Evolutionary conservation across 2,888 invertebrate species (phyloP), one percentile per base, ranked within the genome.

Genomic region (Zygaena filipendulae): DNA sequence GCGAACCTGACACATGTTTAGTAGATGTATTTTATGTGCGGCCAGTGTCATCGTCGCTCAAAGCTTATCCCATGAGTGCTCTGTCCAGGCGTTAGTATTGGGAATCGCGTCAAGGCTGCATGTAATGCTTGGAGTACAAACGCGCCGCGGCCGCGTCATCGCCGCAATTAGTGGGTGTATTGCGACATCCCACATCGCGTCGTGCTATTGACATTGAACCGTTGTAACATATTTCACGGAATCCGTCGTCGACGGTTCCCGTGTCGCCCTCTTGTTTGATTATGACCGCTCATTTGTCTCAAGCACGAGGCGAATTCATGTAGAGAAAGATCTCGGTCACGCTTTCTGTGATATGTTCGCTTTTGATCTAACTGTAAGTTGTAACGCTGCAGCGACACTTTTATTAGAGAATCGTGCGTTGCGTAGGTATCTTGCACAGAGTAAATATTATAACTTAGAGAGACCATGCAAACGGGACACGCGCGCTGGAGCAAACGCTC

Each of bases 131-230:
- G 40, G 53, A 45, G 53, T 50, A 67, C 70, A 74, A 75, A 74
- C 59, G 58, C 50, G 62, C 72, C 72, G 71, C 63, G 35, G 32
- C 25, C 52, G 46, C 52, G 57, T 53, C 60, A 58, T 52, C 57
- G 45, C 43, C 56, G 52, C 71, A 75, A 75, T 74, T 71, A 71
- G 61, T 58, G 62, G 63, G 39, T 42, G 44, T 41, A 40, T 47
- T 48, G 49, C 63, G 67, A 70, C 69, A 71, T 57, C 53, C 41
- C 45, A 43, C 47, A 47, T 30, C 40, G 42, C 56, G 52, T 30
- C 40, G 42, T 57, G 52, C 57, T 69, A 69, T 72, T 75, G 75
- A 77, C 75, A 75, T 72, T 77, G 72, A 75, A 67, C 70, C 56
- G 59, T 59, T 54, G 63, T 61, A 63, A 67, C 70, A 64, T 61